Evolutionary conservation across 1,140 invertebrate species (phyloP), one percentile per base, ranked within the genome.

Genomic region (Lordiphosa collinella): DNA sequence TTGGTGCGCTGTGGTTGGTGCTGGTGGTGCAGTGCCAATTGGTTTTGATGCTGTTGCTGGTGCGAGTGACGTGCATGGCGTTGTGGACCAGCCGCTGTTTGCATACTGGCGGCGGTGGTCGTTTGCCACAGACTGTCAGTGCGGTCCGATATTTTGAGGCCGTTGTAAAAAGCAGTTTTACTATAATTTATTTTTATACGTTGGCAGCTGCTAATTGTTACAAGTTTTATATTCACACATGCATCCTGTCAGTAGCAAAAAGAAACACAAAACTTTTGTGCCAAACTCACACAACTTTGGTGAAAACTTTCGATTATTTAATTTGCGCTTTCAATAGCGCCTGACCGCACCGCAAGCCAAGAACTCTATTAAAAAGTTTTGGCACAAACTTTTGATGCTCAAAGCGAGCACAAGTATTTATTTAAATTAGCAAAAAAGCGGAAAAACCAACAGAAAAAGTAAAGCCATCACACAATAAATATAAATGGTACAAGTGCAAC

Each of bases 111-210:
- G 46, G 74, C 68, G 44, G 22, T 25, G 22, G 76, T 76, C 56
- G 72, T 76, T 59, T 88, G 86, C 86, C 86, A 88, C 49, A 88
- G 51, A 50, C 86, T 88, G 40, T 88, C 86, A 35, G 86, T 87
- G 40, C 74, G 82, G 62, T 88, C 86, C 58, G 86, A 88, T 79
- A 84, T 84, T 18, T 60, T 84, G 79, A 64, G 36, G 78, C 78
- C 65, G 75, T 76, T 29, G 25, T 40, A 4, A 6, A 7, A 14
- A 22, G 25, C 35, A 12, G 35, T 52, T 16, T 54, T 6, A 35
- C n/a, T 40, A 36, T 16, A 54, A 13, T 41, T 55, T 40, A 36
- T 16, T 32, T 62, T 51, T 18, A 7, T 7, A 3, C 10, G 7
- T 41, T 32, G 43, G 36, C 35, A 53, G 34, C 37, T 64, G 68